Evolutionary conservation across 2,888 invertebrate species (phyloP), one percentile per base, ranked within the genome.

Genomic region (Leuctra nigra): DNA sequence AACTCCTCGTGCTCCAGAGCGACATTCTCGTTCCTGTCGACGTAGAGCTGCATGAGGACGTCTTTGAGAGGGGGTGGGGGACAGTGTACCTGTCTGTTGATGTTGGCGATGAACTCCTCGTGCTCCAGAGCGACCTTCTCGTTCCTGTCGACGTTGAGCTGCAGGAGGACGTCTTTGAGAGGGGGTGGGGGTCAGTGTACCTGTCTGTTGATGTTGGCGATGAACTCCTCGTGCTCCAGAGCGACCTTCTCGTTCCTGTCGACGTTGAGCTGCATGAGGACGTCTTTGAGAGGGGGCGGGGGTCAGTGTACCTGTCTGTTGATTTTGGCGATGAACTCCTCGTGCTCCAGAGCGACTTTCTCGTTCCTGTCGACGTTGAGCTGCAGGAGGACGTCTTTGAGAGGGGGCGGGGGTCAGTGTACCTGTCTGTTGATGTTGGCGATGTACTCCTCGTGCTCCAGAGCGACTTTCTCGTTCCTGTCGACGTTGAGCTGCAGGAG

Each of bases 301-400:
- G n/a, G n/a, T n/a, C n/a, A n/a, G n/a, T n/a, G n/a, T n/a, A 77
- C 79, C 74, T 78, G 78, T 66, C 79, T 71, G 61, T 78, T 79
- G 14, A 79, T 73, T 65, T 77, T 79, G 4, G 79, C 78, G 25
- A 79, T 68, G 60, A 79, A 79, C 63, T 79, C 79, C 68, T 79
- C 79, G 64, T 79, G 79, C 61, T 79, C 79, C 1, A 73, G 67
- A 1, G 77, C 78, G 29, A 76, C 62, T 63, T 75, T 52, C n/a
- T 53, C 47, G 36, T 57, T 50, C 6, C 55, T 24, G 23, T 59
- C 56, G 6, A 61, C 47, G 1, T 44, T 35, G 11, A 61, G 54
- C 18, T 61, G 57, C 14, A 38, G 23, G 25, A 60, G 14, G 2
- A 57, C 58, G n/a, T 53, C 54, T 1, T n/a, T n/a, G n/a, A n/a